Percentiles rank a stretch among this genome's conserved stretches.
These are phyloP conservation scores for Dolichomitus sp. DNA, from an alignment of 2,888 invertebrate genomes.

Conservation along the genomic window DNA sequence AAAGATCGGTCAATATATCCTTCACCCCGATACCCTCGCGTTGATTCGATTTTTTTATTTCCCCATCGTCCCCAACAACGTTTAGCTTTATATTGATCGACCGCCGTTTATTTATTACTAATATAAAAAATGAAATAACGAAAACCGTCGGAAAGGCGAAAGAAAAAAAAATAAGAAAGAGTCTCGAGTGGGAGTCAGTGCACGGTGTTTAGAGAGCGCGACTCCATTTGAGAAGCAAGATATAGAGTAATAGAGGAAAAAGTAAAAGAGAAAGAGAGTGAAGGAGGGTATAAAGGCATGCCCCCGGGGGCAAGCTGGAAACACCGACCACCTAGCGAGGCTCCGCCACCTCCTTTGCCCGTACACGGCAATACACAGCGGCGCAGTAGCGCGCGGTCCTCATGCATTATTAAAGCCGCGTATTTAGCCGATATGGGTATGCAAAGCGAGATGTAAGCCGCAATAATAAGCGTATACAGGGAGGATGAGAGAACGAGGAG, in stretches of 20 bases:
- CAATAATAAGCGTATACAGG: constrained; percentile 80
- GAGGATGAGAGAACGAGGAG: constrained; percentile 39
- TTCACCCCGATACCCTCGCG: constrained; percentile 12
- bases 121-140: background rate
- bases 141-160: background rate
- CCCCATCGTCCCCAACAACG: constrained; percentile 64
- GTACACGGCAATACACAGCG: constrained; percentile 87
- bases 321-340: constrained; percentile 82
- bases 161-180: background rate
- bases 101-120: constrained; percentile 61
- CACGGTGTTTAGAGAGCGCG: constrained; percentile 34
- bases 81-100: constrained; percentile 70
- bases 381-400: constrained; percentile 46
- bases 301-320: constrained; percentile 71
- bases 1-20: constrained; percentile 63
- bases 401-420: constrained; percentile 84
- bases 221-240: constrained; percentile 48
- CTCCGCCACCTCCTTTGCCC: constrained; percentile 85
- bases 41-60: background rate
- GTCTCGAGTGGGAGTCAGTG: constrained; percentile 6
- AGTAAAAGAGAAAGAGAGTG: constrained; percentile 40
- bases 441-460: constrained; percentile 83
- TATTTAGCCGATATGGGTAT: constrained; percentile 83
- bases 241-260: constrained; percentile 34
- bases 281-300: constrained; percentile 47